phyloP scores from a whole-genome alignment of 2,888 invertebrate species.

The Thecophora atra region DNA sequence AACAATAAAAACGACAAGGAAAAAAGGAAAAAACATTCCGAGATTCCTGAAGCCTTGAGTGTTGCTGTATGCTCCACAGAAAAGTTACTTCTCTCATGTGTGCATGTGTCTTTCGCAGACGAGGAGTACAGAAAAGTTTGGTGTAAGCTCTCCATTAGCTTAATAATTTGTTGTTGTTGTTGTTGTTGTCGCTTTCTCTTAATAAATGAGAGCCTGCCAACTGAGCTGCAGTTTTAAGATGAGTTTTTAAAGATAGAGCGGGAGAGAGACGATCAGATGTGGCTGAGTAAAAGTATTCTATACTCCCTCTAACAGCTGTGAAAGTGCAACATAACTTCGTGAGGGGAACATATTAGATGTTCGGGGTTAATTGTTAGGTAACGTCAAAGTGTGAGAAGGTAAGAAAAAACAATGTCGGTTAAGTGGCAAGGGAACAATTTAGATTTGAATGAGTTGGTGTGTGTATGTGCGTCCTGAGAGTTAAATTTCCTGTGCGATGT shows the following conservation, averaged over 20 bases:
- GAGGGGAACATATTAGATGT: not conserved
- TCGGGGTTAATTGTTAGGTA: slow-evolving; percentile 14
- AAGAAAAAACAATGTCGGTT: slow-evolving; percentile 26
- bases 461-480: not conserved
- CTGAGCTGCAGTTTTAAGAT: no score
- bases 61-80: not conserved
- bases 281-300: not conserved
- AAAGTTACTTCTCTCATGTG: slow-evolving; percentile 6
- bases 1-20: slow-evolving; percentile 1
- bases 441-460: not conserved
- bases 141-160: slow-evolving; percentile 28
- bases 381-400: slow-evolving; percentile 11
- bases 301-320: not conserved
- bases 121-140: not conserved
- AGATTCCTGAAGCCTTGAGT: slow-evolving; percentile 2
- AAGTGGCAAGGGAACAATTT: slow-evolving; percentile 52
- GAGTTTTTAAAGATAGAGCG: no score
- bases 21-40: not conserved
- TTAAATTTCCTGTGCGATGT: slow-evolving; percentile 16
- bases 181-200: not conserved
- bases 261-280: no score
- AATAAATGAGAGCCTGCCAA: slow-evolving; percentile 11
- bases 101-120: not conserved
- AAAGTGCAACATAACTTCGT: not conserved
- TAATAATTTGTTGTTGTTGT: slow-evolving; percentile 22